phyloP scores from a whole-genome alignment of 2,113 vertebrate genomes.

The Henicopernis longicauda region DNA sequence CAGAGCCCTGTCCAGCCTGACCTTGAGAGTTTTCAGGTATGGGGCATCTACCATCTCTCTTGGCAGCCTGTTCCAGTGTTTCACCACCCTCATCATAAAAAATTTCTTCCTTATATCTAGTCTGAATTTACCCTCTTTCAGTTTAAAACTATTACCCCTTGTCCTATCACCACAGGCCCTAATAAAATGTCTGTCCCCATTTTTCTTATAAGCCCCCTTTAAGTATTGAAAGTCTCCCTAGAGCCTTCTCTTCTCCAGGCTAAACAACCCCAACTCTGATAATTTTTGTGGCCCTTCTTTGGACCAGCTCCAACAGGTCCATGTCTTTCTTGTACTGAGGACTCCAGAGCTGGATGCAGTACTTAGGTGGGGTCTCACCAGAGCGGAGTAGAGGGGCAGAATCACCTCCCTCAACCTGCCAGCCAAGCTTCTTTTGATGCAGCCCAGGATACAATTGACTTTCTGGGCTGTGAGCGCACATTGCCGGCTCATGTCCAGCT shows the following conservation, averaged over 20 bases:
- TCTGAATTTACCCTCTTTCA: not conserved
- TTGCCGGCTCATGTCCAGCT: not conserved
- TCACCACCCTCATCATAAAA: not conserved
- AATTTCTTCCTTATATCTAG: not conserved
- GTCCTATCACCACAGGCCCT: not conserved
- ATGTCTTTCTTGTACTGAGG: not conserved
- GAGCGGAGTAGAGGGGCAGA: not conserved
- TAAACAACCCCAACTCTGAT: not conserved
- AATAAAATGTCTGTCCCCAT: not conserved
- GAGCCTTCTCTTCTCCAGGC: not conserved
- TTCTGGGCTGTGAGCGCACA: fast-evolving
- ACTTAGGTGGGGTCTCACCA: not conserved
- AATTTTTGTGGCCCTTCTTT: not conserved
- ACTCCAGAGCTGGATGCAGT: not conserved
- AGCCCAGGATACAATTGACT: not conserved
- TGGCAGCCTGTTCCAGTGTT: not conserved
- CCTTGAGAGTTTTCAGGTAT: not conserved
- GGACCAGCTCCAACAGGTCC: not conserved
- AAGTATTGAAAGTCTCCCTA: not conserved
- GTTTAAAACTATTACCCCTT: not conserved
- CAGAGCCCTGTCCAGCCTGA: not conserved
- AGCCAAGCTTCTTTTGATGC: not conserved
- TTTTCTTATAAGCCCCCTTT: not conserved
- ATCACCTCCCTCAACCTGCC: not conserved
- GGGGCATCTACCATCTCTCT: not conserved